These are phyloP conservation scores for Sthenelais limicola DNA, from an alignment of 2,888 invertebrate species.

Conservation along the genomic window DNA sequence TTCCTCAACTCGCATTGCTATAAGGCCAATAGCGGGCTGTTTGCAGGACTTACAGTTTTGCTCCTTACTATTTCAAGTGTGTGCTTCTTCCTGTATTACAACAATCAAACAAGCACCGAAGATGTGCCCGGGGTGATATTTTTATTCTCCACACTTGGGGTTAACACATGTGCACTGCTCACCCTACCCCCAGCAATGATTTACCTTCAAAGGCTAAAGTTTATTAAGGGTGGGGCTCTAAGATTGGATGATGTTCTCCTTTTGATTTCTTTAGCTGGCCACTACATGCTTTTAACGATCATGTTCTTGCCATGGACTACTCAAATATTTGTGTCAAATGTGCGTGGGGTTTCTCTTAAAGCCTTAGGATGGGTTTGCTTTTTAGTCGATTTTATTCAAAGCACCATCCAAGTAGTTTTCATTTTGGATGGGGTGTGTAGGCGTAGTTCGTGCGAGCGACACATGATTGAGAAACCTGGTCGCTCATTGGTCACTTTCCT, in stretches of 20 bases:
- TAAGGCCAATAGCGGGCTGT: constrained; percentile 1
- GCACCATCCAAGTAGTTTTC: background rate
- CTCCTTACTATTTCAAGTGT: background rate
- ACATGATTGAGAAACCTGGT: too few species aligned
- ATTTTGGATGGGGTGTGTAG: background rate
- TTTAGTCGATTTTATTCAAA: background rate
- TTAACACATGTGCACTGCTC: background rate
- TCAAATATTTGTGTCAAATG: background rate
- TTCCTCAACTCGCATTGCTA: background rate
- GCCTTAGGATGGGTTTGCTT: background rate
- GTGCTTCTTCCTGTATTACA: background rate
- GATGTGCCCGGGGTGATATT: background rate
- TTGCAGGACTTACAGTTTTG: background rate
- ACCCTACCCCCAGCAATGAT: background rate
- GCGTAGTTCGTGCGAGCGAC: background rate
- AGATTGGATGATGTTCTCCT: constrained; percentile 2
- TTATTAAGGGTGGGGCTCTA: too few species aligned
- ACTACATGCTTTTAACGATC: constrained; percentile 6
- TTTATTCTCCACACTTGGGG: background rate
- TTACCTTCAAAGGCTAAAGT: background rate
- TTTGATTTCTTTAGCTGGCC: background rate
- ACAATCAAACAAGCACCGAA: background rate
- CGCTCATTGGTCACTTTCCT: constrained; percentile 9
- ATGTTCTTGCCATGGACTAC: constrained; percentile 5
- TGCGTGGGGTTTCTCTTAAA: background rate